phyloP scores from a whole-genome alignment of 2,888 invertebrate genomes.

The Biston stratarius region DNA sequence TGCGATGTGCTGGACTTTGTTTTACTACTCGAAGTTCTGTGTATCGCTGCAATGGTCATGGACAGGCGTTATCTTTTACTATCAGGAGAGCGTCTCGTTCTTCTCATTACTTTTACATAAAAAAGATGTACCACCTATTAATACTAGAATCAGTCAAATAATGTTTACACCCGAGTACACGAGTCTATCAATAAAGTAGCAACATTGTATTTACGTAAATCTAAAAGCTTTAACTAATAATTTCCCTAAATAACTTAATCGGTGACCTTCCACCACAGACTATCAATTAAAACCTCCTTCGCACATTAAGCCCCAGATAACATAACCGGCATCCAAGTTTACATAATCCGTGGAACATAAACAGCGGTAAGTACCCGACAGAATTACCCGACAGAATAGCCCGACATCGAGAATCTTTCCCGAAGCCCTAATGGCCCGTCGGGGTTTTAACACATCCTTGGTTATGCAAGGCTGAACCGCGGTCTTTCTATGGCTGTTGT shows the following conservation, averaged over 20 bases:
- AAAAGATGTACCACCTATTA: too few relatives aligned
- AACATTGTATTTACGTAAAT: too few relatives aligned
- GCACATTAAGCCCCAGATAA: constrained; percentile 17
- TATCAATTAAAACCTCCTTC: constrained; percentile 14
- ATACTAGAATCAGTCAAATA: too few relatives aligned
- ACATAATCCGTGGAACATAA: constrained; percentile 22
- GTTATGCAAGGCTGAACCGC: constrained; percentile 19
- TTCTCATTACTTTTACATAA: too few relatives aligned
- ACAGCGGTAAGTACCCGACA: constrained; percentile 17
- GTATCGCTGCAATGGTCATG: too few relatives aligned
- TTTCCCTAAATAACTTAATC: constrained; percentile 2
- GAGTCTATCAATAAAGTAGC: too few relatives aligned
- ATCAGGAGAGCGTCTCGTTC: too few relatives aligned
- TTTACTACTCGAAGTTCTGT: too few relatives aligned
- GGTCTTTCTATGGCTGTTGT: constrained; percentile 20
- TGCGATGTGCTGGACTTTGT: too few relatives aligned
- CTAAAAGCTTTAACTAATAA: too few relatives aligned
- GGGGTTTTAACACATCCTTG: constrained; percentile 32
- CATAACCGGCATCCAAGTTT: constrained; percentile 12
- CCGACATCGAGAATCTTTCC: constrained; percentile 34
- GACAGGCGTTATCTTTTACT: too few relatives aligned
- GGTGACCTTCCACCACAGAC: not conserved
- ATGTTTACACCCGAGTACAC: too few relatives aligned
- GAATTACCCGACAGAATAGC: constrained; percentile 3
- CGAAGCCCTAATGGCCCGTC: constrained; percentile 30